Evolutionary conservation across 2,797 vertebrate species (phyloP).

Genomic region (Melanotaenia nigrans): DNA sequence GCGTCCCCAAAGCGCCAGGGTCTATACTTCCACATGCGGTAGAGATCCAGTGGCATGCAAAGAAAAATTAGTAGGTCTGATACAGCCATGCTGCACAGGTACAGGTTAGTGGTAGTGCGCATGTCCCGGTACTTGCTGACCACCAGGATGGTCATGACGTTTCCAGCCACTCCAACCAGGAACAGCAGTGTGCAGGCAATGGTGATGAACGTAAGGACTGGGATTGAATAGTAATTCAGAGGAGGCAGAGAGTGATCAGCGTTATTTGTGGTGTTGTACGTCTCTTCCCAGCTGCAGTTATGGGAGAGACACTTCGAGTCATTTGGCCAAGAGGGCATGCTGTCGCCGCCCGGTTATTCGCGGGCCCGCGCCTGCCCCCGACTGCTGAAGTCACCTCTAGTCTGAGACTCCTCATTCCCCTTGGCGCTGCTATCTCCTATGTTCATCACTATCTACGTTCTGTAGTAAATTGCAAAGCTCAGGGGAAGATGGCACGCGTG

Average conservation of each 20-base stretch:
- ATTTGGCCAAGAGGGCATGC: conserved; percentile 78
- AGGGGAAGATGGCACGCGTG: conserved; percentile 25
- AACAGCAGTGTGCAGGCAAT: conserved; percentile 90
- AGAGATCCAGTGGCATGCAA: conserved; percentile 96
- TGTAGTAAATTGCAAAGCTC: background rate
- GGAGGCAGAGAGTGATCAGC: conserved; percentile 69
- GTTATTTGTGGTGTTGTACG: conserved; percentile 57
- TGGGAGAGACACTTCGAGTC: conserved; percentile 74
- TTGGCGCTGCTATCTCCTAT: conserved; percentile 4
- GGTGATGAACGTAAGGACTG: conserved; percentile 90
- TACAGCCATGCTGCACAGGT: conserved; percentile 97
- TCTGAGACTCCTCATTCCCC: conserved; percentile 44
- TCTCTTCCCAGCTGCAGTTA: conserved; percentile 82
- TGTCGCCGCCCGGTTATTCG: conserved; percentile 57
- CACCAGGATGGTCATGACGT: conserved; percentile 94
- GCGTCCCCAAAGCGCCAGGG: conserved; percentile 94
- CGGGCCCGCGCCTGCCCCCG: conserved; percentile 56
- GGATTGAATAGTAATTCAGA: conserved; percentile 85
- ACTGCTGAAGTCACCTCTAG: conserved; percentile 32
- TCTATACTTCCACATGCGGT: conserved; percentile 95
- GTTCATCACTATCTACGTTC: conserved; percentile 28
- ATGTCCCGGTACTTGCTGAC: conserved; percentile 93
- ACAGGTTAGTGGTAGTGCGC: conserved; percentile 97
- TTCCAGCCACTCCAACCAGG: conserved; percentile 89
- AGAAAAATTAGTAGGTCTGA: conserved; percentile 96